These are phyloP conservation scores for Malurus cyaneus DNA, from an alignment of 2,113 vertebrate genomes.

Conservation along the genomic window DNA sequence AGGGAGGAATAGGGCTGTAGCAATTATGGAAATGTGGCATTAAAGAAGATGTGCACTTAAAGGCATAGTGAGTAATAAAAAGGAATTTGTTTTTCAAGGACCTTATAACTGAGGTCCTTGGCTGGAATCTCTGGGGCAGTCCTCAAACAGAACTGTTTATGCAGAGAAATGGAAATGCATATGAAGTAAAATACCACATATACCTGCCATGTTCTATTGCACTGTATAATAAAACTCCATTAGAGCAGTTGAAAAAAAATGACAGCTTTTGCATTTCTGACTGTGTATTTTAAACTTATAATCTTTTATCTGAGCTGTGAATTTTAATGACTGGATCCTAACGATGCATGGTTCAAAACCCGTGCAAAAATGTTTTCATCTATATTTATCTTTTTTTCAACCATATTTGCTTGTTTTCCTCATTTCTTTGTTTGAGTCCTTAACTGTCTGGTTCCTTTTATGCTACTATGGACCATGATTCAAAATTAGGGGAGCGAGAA, in stretches of 20 bases:
- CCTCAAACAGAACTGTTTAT: not conserved
- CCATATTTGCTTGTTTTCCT: not conserved
- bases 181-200: not conserved
- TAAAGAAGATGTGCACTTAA: not conserved
- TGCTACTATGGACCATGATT: not conserved
- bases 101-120: not conserved
- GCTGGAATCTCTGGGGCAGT: not conserved
- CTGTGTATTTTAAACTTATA: not conserved
- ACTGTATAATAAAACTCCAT: not conserved
- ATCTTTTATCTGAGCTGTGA: not conserved
- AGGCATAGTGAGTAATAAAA: not conserved
- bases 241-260: not conserved
- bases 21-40: not conserved
- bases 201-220: not conserved
- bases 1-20: not conserved
- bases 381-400: not conserved
- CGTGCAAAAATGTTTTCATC: not conserved
- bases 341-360: not conserved
- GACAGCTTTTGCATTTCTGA: not conserved
- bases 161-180: not conserved
- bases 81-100: not conserved
- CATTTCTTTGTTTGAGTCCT: not conserved
- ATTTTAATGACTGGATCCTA: not conserved
- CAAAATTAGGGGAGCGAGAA: not conserved
- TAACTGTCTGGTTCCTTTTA: not conserved